Conservation (phyloP, 2,113 vertebrate genomes). For the Prunella himalayana region DNA sequence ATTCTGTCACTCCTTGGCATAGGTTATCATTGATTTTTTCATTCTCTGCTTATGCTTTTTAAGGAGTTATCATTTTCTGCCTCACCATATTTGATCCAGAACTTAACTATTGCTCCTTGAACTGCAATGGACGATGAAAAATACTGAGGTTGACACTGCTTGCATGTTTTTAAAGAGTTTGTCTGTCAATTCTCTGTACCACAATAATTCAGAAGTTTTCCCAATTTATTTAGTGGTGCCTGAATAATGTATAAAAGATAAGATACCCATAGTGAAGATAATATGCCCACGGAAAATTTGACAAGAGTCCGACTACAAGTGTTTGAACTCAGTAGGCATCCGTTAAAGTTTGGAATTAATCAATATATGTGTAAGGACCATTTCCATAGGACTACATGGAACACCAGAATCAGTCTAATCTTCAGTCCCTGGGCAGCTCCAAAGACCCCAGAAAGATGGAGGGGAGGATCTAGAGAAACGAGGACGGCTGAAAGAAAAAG, state of each 20-base stretch:
- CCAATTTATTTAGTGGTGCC: not conserved
- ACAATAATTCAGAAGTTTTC: not conserved
- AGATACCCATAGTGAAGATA: not conserved
- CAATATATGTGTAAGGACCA: not conserved
- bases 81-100: not conserved
- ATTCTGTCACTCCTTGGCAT: not conserved
- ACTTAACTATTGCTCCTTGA: not conserved
- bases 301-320: not conserved
- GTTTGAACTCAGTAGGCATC: not conserved
- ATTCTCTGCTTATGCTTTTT: not conserved
- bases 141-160: not conserved
- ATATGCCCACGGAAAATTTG: not conserved
- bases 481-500: not conserved
- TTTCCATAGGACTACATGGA: accelerated
- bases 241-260: not conserved
- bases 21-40: not conserved
- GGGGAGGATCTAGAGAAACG: not conserved
- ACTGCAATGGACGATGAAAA: not conserved
- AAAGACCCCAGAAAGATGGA: not conserved
- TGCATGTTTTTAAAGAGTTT: not conserved
- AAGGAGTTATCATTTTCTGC: not conserved
- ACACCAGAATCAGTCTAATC: not conserved
- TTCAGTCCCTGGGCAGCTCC: not conserved
- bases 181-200: not conserved
- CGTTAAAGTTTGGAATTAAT: not conserved